Conservation (phyloP, 1,140 invertebrate genomes). For the Drepana arcuata region DNA sequence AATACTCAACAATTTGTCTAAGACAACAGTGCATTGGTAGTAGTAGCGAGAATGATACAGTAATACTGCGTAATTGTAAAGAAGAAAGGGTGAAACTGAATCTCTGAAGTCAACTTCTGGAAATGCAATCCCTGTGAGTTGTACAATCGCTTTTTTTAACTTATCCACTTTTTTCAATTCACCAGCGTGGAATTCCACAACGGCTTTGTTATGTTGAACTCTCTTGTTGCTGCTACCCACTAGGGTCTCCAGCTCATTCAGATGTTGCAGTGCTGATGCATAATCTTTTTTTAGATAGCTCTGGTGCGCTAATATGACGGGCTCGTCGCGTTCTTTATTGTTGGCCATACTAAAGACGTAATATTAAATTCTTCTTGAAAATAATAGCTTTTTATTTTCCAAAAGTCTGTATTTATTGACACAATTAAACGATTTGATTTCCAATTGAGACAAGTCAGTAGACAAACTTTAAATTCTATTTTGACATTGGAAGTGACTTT, state of each 20-base stretch:
- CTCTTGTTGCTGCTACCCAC: slow-evolving; percentile 40
- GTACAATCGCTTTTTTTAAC: slow-evolving; percentile 78
- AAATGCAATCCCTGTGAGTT: slow-evolving; percentile 74
- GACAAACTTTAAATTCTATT: no score
- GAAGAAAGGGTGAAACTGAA: slow-evolving; percentile 66
- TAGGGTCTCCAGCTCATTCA: slow-evolving; percentile 48
- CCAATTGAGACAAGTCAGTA: no score
- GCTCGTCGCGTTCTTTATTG: slow-evolving; percentile 39
- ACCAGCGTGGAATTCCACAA: slow-evolving; percentile 47
- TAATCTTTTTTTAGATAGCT: slow-evolving; percentile 52
- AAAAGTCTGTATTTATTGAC: no score
- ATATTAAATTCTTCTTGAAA: no score
- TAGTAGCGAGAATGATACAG: slow-evolving; percentile 87
- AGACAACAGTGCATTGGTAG: slow-evolving; percentile 79
- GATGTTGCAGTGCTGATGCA: slow-evolving; percentile 34
- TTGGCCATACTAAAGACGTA: no score
- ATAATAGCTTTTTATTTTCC: no score
- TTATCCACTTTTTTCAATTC: slow-evolving; percentile 80
- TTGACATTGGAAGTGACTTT: no score
- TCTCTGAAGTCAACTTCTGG: slow-evolving; percentile 64
- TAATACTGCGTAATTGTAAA: slow-evolving; percentile 88
- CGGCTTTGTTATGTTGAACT: slow-evolving; percentile 56
- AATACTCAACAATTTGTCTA: slow-evolving; percentile 73
- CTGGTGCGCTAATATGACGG: slow-evolving; percentile 40
- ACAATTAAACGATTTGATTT: no score